Conservation (phyloP, 2,888 invertebrate species). For the Aporophyla nigra region DNA sequence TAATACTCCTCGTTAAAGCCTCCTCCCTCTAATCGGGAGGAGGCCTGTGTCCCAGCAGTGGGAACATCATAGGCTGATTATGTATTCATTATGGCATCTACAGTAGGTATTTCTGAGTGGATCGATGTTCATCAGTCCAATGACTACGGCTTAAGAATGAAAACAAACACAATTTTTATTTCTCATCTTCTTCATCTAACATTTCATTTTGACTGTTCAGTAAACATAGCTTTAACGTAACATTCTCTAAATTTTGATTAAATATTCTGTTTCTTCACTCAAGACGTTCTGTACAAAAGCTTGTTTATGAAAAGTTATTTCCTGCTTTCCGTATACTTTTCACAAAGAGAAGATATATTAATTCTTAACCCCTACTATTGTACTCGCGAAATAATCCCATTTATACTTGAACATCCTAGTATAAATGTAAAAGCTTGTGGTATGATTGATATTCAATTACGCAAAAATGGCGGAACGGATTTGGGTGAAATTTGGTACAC, state of each 20-base stretch:
- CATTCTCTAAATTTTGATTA: slow-evolving; percentile 4
- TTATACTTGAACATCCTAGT: not conserved
- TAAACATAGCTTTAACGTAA: not conserved
- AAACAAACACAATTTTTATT: not conserved
- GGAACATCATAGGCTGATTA: no score
- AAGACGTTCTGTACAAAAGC: slow-evolving; percentile 12
- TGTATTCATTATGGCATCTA: not conserved
- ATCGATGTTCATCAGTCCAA: not conserved
- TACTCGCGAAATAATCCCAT: not conserved
- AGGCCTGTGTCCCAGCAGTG: no score
- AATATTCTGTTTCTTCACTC: slow-evolving; percentile 4
- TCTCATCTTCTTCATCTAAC: no score
- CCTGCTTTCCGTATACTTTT: not conserved
- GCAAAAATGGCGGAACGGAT: not conserved
- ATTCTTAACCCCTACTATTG: not conserved
- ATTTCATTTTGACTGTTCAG: not conserved
- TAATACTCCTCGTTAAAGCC: no score
- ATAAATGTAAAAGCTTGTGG: not conserved
- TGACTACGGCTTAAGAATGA: not conserved
- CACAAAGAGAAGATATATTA: not conserved
- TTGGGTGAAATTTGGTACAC: not conserved
- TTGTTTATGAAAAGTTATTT: slow-evolving; percentile 7
- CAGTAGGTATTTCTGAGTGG: not conserved
- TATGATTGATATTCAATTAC: not conserved
- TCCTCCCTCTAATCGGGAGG: no score